phyloP scores from a whole-genome alignment of 1,140 invertebrate species.

The Calephelis nemesis region DNA sequence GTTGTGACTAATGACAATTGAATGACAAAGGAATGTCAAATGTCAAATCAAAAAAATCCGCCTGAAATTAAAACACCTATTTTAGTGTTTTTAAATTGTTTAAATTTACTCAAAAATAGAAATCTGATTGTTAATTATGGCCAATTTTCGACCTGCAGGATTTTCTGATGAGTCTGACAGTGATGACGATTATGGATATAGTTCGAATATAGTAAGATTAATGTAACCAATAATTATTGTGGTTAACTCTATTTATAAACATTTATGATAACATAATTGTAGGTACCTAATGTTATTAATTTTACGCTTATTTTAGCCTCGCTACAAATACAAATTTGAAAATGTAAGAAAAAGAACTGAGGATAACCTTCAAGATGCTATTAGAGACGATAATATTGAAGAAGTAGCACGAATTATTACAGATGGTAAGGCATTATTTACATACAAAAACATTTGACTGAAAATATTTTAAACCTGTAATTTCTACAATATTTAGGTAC shows the following conservation, averaged over 20 bases:
- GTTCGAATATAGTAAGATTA: slow-evolving; percentile 48
- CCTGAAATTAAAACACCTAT: too few relatives aligned
- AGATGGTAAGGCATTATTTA: slow-evolving; percentile 26
- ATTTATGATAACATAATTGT: background rate
- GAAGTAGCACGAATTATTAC: slow-evolving; percentile 46
- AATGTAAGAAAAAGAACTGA: slow-evolving; percentile 48
- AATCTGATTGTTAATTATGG: slow-evolving; percentile 35
- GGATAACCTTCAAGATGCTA: slow-evolving; percentile 53
- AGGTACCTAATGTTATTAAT: background rate
- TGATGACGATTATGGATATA: slow-evolving; percentile 56
- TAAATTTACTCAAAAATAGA: background rate
- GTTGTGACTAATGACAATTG: too few relatives aligned
- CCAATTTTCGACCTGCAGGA: slow-evolving; percentile 53
- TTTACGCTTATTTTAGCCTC: slow-evolving; percentile 21
- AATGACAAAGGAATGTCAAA: background rate
- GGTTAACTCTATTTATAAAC: background rate
- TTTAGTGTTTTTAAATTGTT: slow-evolving; percentile 12
- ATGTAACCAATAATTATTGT: slow-evolving; percentile 12
- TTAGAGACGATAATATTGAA: slow-evolving; percentile 49
- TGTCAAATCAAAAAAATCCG: background rate
- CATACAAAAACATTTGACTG: too few relatives aligned
- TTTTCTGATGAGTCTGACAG: slow-evolving; percentile 59
- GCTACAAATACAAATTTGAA: slow-evolving; percentile 21
- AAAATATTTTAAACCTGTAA: too few relatives aligned
- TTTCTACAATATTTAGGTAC: too few relatives aligned